These are phyloP conservation scores for Allobates femoralis DNA, from an alignment of 2,797 vertebrate genomes.

Conservation along the genomic window DNA sequence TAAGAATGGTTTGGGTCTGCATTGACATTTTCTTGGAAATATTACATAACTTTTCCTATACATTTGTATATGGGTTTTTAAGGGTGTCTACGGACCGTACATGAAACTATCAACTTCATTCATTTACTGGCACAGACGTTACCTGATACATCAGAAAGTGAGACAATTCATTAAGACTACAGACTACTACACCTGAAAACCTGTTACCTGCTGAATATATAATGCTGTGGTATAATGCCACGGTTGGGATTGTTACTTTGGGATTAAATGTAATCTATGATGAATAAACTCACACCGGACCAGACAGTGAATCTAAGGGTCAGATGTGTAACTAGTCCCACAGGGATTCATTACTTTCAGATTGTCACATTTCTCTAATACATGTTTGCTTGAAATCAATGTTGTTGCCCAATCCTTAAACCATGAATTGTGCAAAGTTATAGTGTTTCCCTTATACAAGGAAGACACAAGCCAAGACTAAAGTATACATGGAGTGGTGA, in stretches of 20 bases:
- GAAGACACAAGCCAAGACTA: not conserved
- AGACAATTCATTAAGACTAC: not conserved
- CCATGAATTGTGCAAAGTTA: not conserved
- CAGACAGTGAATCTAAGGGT: not conserved
- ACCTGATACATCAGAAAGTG: not conserved
- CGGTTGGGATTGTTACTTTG: not conserved
- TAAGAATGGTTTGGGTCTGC: no score
- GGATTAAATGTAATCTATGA: not conserved
- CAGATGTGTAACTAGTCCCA: conserved; percentile 11
- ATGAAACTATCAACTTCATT: no score
- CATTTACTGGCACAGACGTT: not conserved
- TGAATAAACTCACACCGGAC: not conserved
- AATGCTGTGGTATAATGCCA: not conserved
- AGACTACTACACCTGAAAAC: not conserved
- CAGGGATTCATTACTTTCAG: not conserved
- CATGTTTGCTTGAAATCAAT: not conserved
- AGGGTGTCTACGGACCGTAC: no score
- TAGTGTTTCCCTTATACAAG: not conserved
- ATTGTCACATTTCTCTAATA: not conserved
- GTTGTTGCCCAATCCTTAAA: not conserved
- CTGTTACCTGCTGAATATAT: not conserved
- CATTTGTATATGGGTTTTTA: no score
- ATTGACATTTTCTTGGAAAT: no score
- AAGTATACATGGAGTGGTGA: no score
- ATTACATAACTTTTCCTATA: no score